These are phyloP conservation scores for Thunnus albacares DNA, from an alignment of 2,797 vertebrate genomes.

Conservation along the genomic window DNA sequence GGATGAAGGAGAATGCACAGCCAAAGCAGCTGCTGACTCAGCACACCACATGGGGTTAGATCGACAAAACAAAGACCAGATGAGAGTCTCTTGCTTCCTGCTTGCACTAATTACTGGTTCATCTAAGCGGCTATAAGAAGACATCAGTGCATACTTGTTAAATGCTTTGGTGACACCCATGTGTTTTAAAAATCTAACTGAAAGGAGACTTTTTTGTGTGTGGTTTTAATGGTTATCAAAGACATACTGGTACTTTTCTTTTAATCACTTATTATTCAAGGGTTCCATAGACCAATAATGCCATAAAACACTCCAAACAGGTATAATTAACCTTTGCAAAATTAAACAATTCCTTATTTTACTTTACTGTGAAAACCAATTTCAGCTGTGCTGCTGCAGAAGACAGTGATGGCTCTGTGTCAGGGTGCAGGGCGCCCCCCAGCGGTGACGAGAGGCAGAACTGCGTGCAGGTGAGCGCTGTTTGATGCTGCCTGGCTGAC, in stretches of 20 bases:
- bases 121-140: constrained; percentile 7
- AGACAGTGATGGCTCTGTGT: constrained; percentile 28
- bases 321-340: not conserved
- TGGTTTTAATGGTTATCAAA: not conserved
- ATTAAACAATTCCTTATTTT: not conserved
- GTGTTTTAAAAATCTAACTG: not conserved
- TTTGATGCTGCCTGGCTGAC: constrained; percentile 38
- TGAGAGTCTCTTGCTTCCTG: constrained; percentile 36
- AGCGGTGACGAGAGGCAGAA: constrained; percentile 63
- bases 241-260: not conserved
- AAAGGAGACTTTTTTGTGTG: not conserved
- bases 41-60: constrained; percentile 61
- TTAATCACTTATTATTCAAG: not conserved
- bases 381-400: constrained; percentile 10
- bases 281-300: not conserved
- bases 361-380: not conserved
- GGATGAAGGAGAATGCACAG: constrained; percentile 31
- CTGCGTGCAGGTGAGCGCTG: constrained; percentile 67
- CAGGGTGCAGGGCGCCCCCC: constrained; percentile 72
- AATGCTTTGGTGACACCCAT: constrained; percentile 12
- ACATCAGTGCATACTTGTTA: constrained; percentile 8
- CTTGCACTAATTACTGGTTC: constrained; percentile 51
- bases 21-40: constrained; percentile 67
- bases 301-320: not conserved
- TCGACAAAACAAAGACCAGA: constrained; percentile 66